Conservation (phyloP, 2,113 vertebrate species). For the Psittacara wagleri region DNA sequence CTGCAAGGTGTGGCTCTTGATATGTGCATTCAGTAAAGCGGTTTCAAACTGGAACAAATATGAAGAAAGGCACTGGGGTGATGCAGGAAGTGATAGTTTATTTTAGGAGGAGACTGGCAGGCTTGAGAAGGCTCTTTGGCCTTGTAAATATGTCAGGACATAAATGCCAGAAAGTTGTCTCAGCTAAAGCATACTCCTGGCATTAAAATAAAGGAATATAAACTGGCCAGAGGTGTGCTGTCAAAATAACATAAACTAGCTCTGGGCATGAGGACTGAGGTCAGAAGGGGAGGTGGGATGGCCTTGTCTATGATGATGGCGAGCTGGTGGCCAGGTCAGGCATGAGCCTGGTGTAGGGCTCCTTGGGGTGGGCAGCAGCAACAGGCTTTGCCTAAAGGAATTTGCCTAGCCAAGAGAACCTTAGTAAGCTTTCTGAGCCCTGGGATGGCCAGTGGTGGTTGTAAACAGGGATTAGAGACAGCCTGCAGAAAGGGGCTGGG, state of each 20-base stretch:
- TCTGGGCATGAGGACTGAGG: neutral
- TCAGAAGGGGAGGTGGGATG: neutral
- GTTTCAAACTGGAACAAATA: neutral
- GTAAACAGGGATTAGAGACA: neutral
- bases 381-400: fast-evolving
- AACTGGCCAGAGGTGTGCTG: neutral
- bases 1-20: neutral
- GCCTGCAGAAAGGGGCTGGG: neutral
- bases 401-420: neutral
- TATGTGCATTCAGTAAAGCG: fast-evolving
- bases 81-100: neutral
- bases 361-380: neutral
- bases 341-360: neutral
- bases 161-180: neutral
- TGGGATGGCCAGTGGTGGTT: neutral
- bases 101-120: neutral
- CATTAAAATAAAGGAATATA: neutral
- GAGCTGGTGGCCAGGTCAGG: neutral
- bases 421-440: neutral
- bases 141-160: neutral
- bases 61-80: neutral
- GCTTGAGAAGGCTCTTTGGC: neutral
- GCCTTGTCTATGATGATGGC: fast-evolving
- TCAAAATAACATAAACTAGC: neutral
- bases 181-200: neutral